Evolutionary conservation across 2,797 vertebrate species (phyloP), one percentile per base, ranked within the genome.

Genomic region (Nothura maculosa): DNA sequence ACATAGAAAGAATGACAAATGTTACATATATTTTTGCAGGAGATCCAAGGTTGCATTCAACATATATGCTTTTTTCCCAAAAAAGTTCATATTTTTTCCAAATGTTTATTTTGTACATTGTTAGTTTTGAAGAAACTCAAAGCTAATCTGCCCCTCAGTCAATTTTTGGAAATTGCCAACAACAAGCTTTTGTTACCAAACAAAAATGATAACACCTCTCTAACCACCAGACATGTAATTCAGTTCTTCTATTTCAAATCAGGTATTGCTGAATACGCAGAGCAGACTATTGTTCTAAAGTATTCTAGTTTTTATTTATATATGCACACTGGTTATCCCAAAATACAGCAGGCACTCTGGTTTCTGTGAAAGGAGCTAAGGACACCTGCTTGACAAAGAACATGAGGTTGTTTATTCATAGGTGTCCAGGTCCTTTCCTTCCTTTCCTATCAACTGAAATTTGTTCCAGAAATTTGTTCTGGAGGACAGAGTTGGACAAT

Each of bases 401-500:
- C 7, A 4, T 6, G 30, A 9, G 6, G 22, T 69, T 79, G 4
- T 5, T 6, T 20, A 2, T 12, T 14, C 0, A 1, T 7, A 10
- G 15, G 1, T 21, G 69, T 6, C 5, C 48, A 81, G 27, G 12
- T 43, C 3, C 30, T 48, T 4, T 2, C 3, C 2, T 74, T 57
- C 11, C 19, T 48, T 83, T 72, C 6, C 16, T 48, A 5, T 64
- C 27, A 48, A 5, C 1, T 58, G 52, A 73, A 76, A 62, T 12
- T 32, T 58, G 57, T 58, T 58, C 32, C 57, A 60, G 12, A 18
- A 30, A 30, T 58, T 36, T 83, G 6, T 12, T 54, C 16, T 7
- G 3, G 16, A 4, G 66, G 17, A 17, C 5, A 38, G 8, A 70
- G 3, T 0, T 73, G 30, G 8, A 52, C 13, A 50, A 10, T 3